Base-by-base conservation (phyloP, 1,140 invertebrate genomes). In the Apocrypta bakeri region DNA sequence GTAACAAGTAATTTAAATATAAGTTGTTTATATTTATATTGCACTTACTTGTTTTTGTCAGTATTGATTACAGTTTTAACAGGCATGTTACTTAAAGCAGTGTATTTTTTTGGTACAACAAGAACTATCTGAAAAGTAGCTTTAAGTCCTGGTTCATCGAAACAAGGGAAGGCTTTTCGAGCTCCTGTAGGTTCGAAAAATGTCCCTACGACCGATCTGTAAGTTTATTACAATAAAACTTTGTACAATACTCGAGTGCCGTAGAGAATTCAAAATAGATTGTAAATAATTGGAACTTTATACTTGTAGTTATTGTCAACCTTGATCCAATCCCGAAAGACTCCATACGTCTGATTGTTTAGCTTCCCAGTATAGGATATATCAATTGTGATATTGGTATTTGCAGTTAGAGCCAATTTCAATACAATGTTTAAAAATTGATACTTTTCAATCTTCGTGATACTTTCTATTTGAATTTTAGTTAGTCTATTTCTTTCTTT, bases 141-240 rank as follows among this genome's bases (percentile, higher is more conserved):
- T 90, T 98, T 98, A n/a, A 98, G 92, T 0, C 96, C 95, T 0
- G 98, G 98, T 89, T 99, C 98, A 90, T 98, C 98, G 90, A 98
- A 98, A 91, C 97, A 98, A 0, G 98, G 98, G 89, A 99, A 98
- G 0, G 97, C 96, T 84, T 95, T 93, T 40, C 98, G 93, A 0
- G 98, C 98, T 88, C 97, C 96, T 0, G 97, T 98, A 1, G 98
- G 95, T 90, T 98, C 96, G 89, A 99, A 98, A 92, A 98, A 97
- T 0, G 97, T 98, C 0, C 95, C 94, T 2, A 95, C 96, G 83
- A 97, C 93, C 95, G 96, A 97, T 91, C 96, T 97, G 87, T 27
- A 92, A 90, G 48, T 27, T 27, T n/a, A 21, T 6, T 12, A 56
- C 17, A 21, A 63, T 29, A 14, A 61, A 75, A 27, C 14, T 75